Evolutionary conservation across 2,113 vertebrate genomes (phyloP).

Genomic region (Pachyramphus minor): DNA sequence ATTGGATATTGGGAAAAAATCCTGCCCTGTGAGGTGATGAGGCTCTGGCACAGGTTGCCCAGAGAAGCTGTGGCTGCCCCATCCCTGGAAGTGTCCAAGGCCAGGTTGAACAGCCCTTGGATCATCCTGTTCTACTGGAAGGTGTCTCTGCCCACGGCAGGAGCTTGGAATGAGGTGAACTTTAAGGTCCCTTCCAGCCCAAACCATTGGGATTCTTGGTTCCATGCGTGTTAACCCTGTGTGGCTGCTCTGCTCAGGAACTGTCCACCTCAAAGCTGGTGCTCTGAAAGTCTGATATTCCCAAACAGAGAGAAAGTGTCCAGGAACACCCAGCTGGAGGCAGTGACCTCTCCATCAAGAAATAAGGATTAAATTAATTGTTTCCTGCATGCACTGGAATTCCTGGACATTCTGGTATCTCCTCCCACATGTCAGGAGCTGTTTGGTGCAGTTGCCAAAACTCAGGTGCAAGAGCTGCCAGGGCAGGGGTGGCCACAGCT

Average conservation of each 20-base stretch:
- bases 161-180: neutral
- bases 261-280: neutral
- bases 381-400: neutral
- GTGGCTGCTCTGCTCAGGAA: neutral
- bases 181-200: neutral
- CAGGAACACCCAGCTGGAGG: neutral
- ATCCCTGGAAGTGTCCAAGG: neutral
- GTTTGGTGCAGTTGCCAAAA: neutral
- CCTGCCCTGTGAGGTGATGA: neutral
- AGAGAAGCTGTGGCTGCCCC: neutral
- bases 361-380: neutral
- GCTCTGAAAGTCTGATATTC: neutral
- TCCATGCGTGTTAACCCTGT: neutral
- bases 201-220: no score
- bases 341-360: neutral
- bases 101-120: neutral
- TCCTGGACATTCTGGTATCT: neutral
- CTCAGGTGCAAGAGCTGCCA: rapidly evolving
- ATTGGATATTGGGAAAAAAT: no score
- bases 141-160: neutral
- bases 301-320: neutral
- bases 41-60: neutral
- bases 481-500: neutral
- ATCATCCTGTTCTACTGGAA: neutral
- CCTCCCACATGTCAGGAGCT: rapidly evolving